These are phyloP conservation scores for Tortrix viridana DNA, from an alignment of 2,888 invertebrate genomes.

Conservation along the genomic window DNA sequence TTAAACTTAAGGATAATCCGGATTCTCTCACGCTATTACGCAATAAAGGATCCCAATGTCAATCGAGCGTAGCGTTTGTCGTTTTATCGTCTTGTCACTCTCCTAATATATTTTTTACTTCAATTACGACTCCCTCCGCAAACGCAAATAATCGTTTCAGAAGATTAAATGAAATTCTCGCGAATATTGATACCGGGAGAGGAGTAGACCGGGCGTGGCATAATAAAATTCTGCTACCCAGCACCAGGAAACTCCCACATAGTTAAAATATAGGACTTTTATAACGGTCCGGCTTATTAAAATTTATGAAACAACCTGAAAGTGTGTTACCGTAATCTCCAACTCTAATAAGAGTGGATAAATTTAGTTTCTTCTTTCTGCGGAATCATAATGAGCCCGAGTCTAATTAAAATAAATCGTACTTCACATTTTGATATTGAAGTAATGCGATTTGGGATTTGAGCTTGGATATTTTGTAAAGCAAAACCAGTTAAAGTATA, in stretches of 20 bases:
- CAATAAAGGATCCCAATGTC: slow-evolving; percentile 74
- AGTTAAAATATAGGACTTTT: slow-evolving; percentile 39
- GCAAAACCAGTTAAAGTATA: no score
- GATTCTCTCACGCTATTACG: slow-evolving; percentile 65
- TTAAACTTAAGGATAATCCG: slow-evolving; percentile 44
- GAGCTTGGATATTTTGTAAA: no score
- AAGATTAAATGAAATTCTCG: slow-evolving; percentile 71
- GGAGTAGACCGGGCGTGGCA: slow-evolving; percentile 46
- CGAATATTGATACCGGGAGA: slow-evolving; percentile 65
- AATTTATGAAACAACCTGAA: slow-evolving; percentile 39
- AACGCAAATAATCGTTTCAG: slow-evolving; percentile 70
- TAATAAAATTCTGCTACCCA: slow-evolving; percentile 37
- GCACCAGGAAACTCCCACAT: slow-evolving; percentile 36
- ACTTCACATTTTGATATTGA: no score
- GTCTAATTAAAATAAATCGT: no score
- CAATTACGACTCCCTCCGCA: slow-evolving; percentile 69
- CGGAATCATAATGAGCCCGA: slow-evolving; percentile 17
- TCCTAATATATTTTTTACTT: slow-evolving; percentile 71
- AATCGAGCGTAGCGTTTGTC: slow-evolving; percentile 74
- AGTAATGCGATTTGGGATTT: no score
- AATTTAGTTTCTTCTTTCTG: slow-evolving; percentile 29
- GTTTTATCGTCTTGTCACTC: slow-evolving; percentile 78
- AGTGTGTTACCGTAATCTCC: slow-evolving; percentile 35
- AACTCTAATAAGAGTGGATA: slow-evolving; percentile 35
- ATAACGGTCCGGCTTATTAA: slow-evolving; percentile 39